Base-by-base conservation (phyloP, 1,140 invertebrate genomes). In the Drosophila biarmipes region DNA sequence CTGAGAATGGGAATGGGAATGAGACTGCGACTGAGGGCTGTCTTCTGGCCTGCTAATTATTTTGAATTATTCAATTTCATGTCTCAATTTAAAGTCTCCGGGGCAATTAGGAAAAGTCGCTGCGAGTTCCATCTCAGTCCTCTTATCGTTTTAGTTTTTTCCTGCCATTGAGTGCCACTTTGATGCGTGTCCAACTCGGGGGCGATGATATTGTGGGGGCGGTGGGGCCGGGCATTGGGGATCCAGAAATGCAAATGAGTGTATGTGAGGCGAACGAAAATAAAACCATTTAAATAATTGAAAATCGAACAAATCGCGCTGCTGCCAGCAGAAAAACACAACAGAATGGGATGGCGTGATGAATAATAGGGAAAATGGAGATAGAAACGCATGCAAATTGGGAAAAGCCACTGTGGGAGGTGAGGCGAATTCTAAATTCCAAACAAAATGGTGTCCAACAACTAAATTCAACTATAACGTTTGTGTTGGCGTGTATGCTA, bases 1-100 rank as follows among this genome's bases (percentile, higher is more conserved):
- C 68, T 53, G 37, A 54, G 69, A 73, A 45, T 52, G 40, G 19
- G 43, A 48, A 21, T 48, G 59, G 10, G 35, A 73, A 29, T 53
- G 24, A 40, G 61, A 45, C 59, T 64, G 63, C 34, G 35, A 68
- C 37, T 24, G 46, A 43, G 48, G 24, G 37, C 71, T 38, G 54
- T 57, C 56, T 52, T 69, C 54, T 37, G 52, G 78, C 66, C 73
- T 54, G 84, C 84, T 89, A 89, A 89, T 89, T 89, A 89, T 90
- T 89, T 90, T 90, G 84, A 89, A 90, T 89, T 89, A 89, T 89
- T 89, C 84, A 89, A 89, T 89, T 89, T 89, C 80, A 90, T 90
- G 84, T 89, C 85, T 89, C 84, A 89, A 89, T 89, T 89, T 90
- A 82, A 89, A 73, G 82, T 73, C 72, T 84, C 64, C 40, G 45